phyloP scores from a whole-genome alignment of 2,113 vertebrate species.

The Gobius niger region DNA sequence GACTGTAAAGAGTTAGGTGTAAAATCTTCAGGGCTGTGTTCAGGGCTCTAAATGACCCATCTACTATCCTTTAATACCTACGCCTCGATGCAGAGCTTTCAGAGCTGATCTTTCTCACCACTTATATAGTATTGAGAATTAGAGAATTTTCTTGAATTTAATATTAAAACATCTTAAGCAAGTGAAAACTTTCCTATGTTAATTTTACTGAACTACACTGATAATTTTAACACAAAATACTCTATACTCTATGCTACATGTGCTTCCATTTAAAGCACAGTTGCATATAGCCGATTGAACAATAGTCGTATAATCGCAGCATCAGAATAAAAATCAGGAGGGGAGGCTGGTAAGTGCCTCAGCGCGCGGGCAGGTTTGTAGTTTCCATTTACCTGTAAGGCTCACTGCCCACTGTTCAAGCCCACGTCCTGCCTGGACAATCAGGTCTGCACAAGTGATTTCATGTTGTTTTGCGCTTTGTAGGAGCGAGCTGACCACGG shows the following conservation, averaged over 20 bases:
- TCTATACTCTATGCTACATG: too few relatives aligned
- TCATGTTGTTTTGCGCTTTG: conserved; percentile 38
- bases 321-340: conserved; percentile 15
- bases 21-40: neutral
- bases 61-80: too few relatives aligned
- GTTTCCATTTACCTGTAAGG: conserved; percentile 24
- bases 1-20: neutral
- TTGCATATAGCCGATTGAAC: conserved; percentile 2
- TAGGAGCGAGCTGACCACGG: conserved; percentile 45
- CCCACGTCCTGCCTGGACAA: conserved; percentile 22
- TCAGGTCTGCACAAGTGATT: conserved; percentile 32
- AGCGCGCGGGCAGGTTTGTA: conserved; percentile 11
- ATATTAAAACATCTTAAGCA: too few relatives aligned
- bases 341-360: neutral
- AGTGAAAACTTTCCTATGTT: too few relatives aligned
- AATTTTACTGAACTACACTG: too few relatives aligned
- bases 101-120: too few relatives aligned
- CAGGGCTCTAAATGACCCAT: too few relatives aligned
- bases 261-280: neutral
- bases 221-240: too few relatives aligned
- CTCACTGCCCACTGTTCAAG: neutral
- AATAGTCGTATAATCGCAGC: neutral
- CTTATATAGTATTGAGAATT: too few relatives aligned
- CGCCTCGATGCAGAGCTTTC: too few relatives aligned
- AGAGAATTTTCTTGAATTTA: too few relatives aligned